Base-by-base conservation (phyloP, 2,888 invertebrate genomes). In the Andrena chrysosceles region DNA sequence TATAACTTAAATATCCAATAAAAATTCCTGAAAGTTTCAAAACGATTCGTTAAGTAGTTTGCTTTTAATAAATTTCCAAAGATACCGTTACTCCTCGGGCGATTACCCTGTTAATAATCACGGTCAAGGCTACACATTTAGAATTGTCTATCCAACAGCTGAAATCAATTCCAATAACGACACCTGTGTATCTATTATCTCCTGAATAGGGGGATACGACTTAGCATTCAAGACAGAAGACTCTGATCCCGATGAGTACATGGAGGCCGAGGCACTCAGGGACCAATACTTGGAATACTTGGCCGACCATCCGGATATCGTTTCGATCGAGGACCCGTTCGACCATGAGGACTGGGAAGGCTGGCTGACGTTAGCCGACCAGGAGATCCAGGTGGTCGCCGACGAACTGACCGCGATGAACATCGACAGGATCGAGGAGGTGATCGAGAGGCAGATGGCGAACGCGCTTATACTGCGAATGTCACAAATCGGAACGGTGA, bases 301-400 rank as follows among this genome's bases (percentile, higher is more conserved):
- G 0, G 62, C 75, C 0, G 91, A 91, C 62, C 93, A 86, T 52
- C 92, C 93, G 0, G 74, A 72, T 0, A 70, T 94, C n/a, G 85
- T 92, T 2, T 93, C 93, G 4, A 87, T 93, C 71, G 92, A 93
- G 72, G 93, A 94, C 85, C 93, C 93, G 0, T 93, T 93, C 71
- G 91, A 91, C 72, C 86, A 86, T 52, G 92, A 93, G 8, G 93
- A 93, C 42, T 92, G 91, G 91, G 91, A 93, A 0, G 86, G 90
- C n/a, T 94, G 93, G 93, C 77, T 90, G 0, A 85, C 85, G n/a
- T 23, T 93, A 26, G 83, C 88, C 2, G 88, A 90, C 54, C 89
- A 89, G 56, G 83, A 87, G 0, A 85, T 93, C 0, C 93, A 92
- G 75, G 83, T 93, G 0, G 91, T 93, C 3, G 84, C 92, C 3